These are phyloP conservation scores for Netelia virgata DNA, from an alignment of 2,888 invertebrate species.

Conservation along the genomic window DNA sequence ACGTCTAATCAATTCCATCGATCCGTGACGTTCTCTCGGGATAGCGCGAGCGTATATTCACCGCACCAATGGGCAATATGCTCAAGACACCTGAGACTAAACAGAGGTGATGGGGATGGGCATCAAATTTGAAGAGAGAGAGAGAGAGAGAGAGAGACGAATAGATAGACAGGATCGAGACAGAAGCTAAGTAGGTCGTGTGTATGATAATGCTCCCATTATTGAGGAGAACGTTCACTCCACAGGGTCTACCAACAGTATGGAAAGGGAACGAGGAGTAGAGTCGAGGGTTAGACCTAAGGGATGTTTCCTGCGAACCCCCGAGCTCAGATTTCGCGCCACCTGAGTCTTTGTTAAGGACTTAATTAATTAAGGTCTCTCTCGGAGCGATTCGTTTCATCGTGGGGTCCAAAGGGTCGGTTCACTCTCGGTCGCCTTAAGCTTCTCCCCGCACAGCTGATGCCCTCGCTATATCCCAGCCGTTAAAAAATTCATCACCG, in stretches of 20 bases:
- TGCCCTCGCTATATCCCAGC: constrained; percentile 70
- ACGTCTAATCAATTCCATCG: constrained; percentile 63
- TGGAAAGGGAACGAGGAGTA: constrained; percentile 11
- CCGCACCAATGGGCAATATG: constrained; percentile 67
- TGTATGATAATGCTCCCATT: constrained; percentile 84
- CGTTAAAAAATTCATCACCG: constrained; percentile 59
- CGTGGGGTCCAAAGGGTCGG: constrained; percentile 51
- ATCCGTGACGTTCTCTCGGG: constrained; percentile 48
- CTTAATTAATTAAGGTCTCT: constrained; percentile 83
- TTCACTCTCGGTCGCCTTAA: constrained; percentile 5
- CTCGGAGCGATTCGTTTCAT: constrained; percentile 77
- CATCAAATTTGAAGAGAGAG: constrained; percentile 72
- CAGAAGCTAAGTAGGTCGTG: constrained; percentile 83
- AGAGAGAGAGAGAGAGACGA: constrained; percentile 63
- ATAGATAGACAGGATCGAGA: constrained; percentile 65
- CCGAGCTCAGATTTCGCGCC: constrained; percentile 80
- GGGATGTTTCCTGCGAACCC: constrained; percentile 73
- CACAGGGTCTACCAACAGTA: constrained; percentile 53
- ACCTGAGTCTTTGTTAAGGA: constrained; percentile 83
- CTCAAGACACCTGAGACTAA: constrained; percentile 76
- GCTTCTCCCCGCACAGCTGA: constrained; percentile 78
- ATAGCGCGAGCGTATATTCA: constrained; percentile 48
- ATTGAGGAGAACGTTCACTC: constrained; percentile 77
- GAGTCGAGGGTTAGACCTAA: constrained; percentile 9
- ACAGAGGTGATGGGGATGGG: constrained; percentile 71